These are phyloP conservation scores for Bubo blakistoni DNA, from an alignment of 2,113 vertebrate genomes.

Conservation along the genomic window DNA sequence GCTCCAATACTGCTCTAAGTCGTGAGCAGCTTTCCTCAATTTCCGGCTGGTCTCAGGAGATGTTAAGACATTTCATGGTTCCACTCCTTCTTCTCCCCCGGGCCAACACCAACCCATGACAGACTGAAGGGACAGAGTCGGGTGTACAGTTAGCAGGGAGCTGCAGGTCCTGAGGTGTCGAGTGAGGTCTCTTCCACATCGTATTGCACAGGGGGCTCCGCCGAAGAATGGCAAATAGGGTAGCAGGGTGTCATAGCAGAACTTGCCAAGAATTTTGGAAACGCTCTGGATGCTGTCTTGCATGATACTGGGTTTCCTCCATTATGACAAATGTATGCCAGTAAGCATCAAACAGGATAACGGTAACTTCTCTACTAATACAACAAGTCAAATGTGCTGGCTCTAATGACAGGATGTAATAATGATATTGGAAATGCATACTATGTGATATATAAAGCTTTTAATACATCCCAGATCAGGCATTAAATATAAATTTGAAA, in stretches of 20 bases:
- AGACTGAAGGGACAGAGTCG: too few species aligned
- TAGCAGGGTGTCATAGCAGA: neutral
- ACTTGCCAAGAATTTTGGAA: neutral
- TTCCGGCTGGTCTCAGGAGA: neutral
- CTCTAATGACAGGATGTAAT: neutral
- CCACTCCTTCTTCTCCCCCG: neutral
- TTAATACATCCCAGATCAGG: neutral
- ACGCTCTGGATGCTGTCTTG: neutral
- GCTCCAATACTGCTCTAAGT: neutral
- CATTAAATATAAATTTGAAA: neutral
- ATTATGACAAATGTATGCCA: neutral
- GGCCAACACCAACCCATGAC: too few species aligned
- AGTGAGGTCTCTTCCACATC: neutral
- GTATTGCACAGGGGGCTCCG: accelerated
- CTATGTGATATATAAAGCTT: neutral
- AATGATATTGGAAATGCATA: neutral
- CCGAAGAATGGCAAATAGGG: neutral
- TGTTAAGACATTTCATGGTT: neutral
- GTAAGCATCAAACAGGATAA: neutral
- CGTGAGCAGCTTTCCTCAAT: neutral
- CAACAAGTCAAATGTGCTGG: neutral
- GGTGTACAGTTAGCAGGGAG: neutral
- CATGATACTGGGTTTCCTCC: neutral
- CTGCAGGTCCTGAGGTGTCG: neutral
- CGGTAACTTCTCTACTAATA: neutral